Evolutionary conservation across 2,113 vertebrate species (phyloP).

Genomic region (Brachyhypopomus gauderio): DNA sequence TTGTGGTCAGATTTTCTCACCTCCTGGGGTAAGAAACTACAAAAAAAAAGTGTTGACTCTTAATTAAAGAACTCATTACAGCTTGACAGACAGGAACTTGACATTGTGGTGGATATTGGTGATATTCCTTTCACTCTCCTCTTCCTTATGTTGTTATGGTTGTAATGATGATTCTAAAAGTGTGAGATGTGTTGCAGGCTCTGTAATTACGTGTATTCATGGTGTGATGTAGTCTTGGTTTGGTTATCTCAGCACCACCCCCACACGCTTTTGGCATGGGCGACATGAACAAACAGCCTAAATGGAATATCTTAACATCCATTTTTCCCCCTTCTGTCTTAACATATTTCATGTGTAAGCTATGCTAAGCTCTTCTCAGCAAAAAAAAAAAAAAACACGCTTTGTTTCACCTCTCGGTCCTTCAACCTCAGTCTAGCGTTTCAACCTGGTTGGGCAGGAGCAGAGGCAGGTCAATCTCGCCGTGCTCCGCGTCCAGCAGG

Average conservation of each 20-base stretch:
- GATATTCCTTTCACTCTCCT: conserved; percentile 45
- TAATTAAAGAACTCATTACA: conserved; percentile 40
- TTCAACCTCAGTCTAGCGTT: conserved; percentile 69
- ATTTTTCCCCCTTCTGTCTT: not conserved
- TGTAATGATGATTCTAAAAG: conserved; percentile 52
- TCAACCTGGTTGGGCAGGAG: conserved; percentile 74
- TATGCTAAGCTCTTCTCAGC: not conserved
- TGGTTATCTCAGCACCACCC: conserved; percentile 29
- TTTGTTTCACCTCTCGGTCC: not conserved
- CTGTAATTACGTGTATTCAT: conserved; percentile 16
- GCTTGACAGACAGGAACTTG: conserved; percentile 42
- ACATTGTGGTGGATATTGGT: conserved; percentile 45
- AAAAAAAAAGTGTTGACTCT: conserved; percentile 5
- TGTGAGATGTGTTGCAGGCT: conserved; percentile 26
- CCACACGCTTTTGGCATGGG: conserved; percentile 20
- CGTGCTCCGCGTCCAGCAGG: conserved; percentile 71
- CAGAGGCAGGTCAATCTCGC: conserved; percentile 65
- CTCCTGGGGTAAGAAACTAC: not conserved
- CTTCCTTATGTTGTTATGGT: conserved; percentile 50
- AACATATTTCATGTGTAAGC: conserved; percentile 10
- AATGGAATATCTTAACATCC: conserved; percentile 21
- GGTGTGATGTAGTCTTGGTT: conserved; percentile 18
- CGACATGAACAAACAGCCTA: conserved; percentile 12
- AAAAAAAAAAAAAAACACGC: too few species aligned
- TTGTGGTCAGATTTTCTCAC: conserved; percentile 13